Percentiles rank a stretch among this genome's conserved stretches.
These are phyloP conservation scores for Caenorhabditis uteleia DNA, from an alignment of 2,888 invertebrate species.

Conservation along the genomic window DNA sequence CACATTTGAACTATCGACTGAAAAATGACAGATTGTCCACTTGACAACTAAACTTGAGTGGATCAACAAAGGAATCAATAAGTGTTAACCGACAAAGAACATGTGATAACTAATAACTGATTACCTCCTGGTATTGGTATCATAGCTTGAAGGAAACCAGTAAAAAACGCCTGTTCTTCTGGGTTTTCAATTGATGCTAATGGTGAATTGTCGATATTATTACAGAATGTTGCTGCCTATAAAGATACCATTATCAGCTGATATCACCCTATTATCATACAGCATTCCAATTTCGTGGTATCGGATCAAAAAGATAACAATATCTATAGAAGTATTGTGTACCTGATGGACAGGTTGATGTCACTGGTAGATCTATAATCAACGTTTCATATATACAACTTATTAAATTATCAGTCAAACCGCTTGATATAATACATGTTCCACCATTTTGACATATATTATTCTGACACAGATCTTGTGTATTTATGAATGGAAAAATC, in stretches of 20 bases:
- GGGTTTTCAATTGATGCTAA: constrained; percentile 14
- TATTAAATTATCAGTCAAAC: not conserved
- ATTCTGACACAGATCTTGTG: constrained; percentile 13
- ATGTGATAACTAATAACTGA: no score
- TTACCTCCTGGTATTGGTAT: constrained; percentile 11
- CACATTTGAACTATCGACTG: not conserved
- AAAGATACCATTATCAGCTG: no score
- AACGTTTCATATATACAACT: not conserved
- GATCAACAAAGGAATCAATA: no score
- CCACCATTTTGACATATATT: constrained; percentile 33
- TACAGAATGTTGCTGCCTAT: constrained; percentile 27
- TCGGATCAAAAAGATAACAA: constrained; percentile 27
- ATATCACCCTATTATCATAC: no score
- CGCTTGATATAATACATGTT: constrained; percentile 13
- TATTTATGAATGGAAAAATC: not conserved
- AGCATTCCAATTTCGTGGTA: constrained; percentile 23
- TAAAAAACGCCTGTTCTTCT: constrained; percentile 38
- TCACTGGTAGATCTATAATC: constrained; percentile 8
- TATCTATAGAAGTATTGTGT: constrained; percentile 26
- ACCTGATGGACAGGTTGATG: constrained; percentile 15
- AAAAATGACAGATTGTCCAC: no score
- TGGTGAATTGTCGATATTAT: constrained; percentile 18
- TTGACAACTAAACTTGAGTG: no score
- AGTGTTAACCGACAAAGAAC: no score
- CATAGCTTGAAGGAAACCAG: constrained; percentile 36